Percentiles rank a stretch among this genome's conserved stretches.
Evolutionary conservation across 2,113 vertebrate species (phyloP).

Genomic region (Choloepus hoffmanni): DNA sequence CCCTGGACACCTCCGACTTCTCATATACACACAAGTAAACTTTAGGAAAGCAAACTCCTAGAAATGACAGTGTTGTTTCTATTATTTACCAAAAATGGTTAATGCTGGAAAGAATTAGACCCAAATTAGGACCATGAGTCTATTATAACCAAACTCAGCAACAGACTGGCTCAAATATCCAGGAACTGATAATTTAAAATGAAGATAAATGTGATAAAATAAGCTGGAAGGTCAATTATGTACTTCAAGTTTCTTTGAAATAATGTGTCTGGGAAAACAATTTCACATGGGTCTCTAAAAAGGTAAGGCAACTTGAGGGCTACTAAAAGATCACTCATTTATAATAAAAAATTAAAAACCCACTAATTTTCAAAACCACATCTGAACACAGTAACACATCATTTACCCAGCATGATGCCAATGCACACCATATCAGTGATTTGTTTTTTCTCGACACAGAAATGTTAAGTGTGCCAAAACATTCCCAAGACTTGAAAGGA

Average conservation of each 20-base stretch:
- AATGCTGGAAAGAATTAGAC: not conserved
- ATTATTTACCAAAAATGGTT: not conserved
- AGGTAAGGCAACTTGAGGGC: not conserved
- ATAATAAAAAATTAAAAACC: not conserved
- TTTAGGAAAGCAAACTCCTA: not conserved
- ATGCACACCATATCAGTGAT: not conserved
- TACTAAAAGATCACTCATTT: not conserved
- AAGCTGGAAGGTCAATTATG: not conserved
- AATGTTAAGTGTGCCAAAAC: not conserved
- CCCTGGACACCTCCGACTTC: not conserved
- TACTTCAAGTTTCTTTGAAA: not conserved
- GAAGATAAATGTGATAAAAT: not conserved
- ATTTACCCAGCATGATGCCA: not conserved
- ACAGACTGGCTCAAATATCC: not conserved
- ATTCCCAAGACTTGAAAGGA: not conserved
- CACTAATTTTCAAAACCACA: not conserved
- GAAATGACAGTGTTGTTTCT: not conserved
- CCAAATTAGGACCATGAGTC: not conserved
- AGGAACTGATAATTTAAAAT: slow-evolving; percentile 40
- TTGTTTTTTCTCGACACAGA: not conserved
- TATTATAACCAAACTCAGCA: not conserved
- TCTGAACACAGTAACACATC: not conserved
- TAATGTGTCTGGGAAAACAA: slow-evolving; percentile 1
- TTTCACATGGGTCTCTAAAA: not conserved
- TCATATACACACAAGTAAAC: not conserved